These are phyloP conservation scores for Istiophorus platypterus DNA, from an alignment of 2,113 vertebrate species.

Conservation along the genomic window DNA sequence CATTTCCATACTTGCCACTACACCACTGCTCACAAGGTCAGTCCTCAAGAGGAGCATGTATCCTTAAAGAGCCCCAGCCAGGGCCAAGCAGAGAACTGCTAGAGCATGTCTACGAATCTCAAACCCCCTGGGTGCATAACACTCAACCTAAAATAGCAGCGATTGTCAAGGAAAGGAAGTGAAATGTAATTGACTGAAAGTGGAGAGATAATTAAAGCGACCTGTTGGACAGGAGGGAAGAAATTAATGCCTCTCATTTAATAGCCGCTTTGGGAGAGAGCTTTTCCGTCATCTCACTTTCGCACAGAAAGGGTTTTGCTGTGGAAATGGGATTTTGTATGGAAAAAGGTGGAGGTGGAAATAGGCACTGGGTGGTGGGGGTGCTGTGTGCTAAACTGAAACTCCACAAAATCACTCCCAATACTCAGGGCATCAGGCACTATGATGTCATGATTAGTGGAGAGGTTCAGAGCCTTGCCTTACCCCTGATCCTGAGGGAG, in stretches of 20 bases:
- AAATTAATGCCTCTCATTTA: slow-evolving; percentile 84
- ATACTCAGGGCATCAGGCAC: slow-evolving; percentile 85
- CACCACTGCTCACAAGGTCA: slow-evolving; percentile 36
- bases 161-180: slow-evolving; percentile 86
- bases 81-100: slow-evolving; percentile 50
- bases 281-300: slow-evolving; percentile 71
- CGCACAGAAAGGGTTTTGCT: slow-evolving; percentile 54
- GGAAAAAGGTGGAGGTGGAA: slow-evolving; percentile 59
- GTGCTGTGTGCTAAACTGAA: slow-evolving; percentile 77
- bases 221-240: slow-evolving; percentile 82
- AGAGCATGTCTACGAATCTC: slow-evolving; percentile 70
- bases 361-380: slow-evolving; percentile 60
- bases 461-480: slow-evolving; percentile 80
- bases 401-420: slow-evolving; percentile 83
- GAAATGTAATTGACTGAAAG: slow-evolving; percentile 87
- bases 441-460: slow-evolving; percentile 87
- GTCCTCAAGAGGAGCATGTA: slow-evolving; percentile 48
- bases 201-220: slow-evolving; percentile 86
- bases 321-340: slow-evolving; percentile 73
- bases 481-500: slow-evolving; percentile 65
- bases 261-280: slow-evolving; percentile 80
- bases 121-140: slow-evolving; percentile 77
- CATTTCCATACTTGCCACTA: slow-evolving; percentile 27
- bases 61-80: slow-evolving; percentile 48
- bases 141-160: slow-evolving; percentile 85